phyloP scores from a whole-genome alignment of 2,888 invertebrate genomes.

The Piscicola geometra region DNA sequence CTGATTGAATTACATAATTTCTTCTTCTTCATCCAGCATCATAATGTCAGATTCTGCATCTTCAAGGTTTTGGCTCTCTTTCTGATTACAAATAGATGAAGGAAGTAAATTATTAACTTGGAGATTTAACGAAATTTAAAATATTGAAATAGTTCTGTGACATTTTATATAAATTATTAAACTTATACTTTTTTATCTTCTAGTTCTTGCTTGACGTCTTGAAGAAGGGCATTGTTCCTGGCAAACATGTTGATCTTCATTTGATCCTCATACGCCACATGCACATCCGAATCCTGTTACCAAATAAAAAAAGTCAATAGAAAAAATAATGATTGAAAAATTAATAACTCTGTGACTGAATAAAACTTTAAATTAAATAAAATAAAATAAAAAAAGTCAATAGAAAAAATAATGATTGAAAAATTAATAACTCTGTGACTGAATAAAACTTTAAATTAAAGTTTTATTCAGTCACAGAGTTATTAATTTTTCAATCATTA shows the following conservation, averaged over 20 bases:
- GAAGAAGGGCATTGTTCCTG: constrained; percentile 81
- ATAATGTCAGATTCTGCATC: constrained; percentile 83
- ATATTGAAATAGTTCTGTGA: too few species aligned
- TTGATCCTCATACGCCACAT: constrained; percentile 92
- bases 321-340: too few species aligned
- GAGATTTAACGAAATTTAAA: neutral
- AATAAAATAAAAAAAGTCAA: too few species aligned
- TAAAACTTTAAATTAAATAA: too few species aligned
- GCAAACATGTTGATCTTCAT: constrained; percentile 96
- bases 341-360: too few species aligned
- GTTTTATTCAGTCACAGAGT: too few species aligned
- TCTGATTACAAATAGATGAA: constrained; percentile 58
- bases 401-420: too few species aligned
- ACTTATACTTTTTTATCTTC: constrained; percentile 66
- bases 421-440: too few species aligned
- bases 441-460: too few species aligned
- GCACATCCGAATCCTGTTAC: constrained; percentile 70
- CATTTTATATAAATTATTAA: too few species aligned
- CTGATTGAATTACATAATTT: constrained; percentile 31
- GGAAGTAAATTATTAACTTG: neutral
- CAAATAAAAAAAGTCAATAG: neutral
- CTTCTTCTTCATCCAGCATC: constrained; percentile 67
- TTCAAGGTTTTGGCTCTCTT: constrained; percentile 82
- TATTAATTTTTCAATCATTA: too few species aligned
- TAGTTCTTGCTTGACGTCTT: constrained; percentile 81